phyloP scores from a whole-genome alignment of 1,140 invertebrate species.

The Brachionus manjavacas region DNA sequence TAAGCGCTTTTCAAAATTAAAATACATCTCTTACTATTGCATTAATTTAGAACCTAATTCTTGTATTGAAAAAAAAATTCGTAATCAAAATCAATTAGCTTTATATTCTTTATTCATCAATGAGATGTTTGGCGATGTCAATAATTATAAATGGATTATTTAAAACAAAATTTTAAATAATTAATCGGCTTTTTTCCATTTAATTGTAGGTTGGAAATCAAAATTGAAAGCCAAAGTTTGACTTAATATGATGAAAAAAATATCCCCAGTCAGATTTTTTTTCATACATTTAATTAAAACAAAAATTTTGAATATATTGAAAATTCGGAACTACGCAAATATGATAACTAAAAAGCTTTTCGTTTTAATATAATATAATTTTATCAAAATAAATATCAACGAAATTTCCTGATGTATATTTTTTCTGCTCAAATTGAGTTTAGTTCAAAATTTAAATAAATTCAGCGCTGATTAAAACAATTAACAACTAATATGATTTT shows the following conservation, averaged over 20 bases:
- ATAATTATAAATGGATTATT: not conserved
- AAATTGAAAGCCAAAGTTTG: not conserved
- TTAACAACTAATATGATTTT: not conserved
- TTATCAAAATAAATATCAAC: not conserved
- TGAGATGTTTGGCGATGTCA: not conserved
- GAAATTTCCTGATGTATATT: not conserved
- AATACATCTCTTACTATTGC: not conserved
- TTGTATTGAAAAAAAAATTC: not conserved
- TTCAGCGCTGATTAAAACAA: not conserved
- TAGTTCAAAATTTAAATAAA: not conserved
- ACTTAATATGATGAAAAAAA: not conserved
- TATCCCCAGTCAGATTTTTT: not conserved
- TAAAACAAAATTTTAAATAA: not conserved
- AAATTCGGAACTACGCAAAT: not conserved
- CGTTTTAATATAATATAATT: not conserved
- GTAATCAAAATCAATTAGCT: not conserved
- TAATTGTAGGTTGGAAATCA: not conserved
- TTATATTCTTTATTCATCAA: not conserved
- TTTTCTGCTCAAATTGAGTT: not conserved
- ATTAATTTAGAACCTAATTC: not conserved
- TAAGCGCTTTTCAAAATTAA: not conserved
- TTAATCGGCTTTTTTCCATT: not conserved
- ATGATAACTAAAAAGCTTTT: not conserved
- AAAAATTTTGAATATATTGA: not conserved
- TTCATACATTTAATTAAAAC: not conserved